These are phyloP conservation scores for Syngnathus rostellatus DNA, from an alignment of 2,797 vertebrate species.

Conservation along the genomic window DNA sequence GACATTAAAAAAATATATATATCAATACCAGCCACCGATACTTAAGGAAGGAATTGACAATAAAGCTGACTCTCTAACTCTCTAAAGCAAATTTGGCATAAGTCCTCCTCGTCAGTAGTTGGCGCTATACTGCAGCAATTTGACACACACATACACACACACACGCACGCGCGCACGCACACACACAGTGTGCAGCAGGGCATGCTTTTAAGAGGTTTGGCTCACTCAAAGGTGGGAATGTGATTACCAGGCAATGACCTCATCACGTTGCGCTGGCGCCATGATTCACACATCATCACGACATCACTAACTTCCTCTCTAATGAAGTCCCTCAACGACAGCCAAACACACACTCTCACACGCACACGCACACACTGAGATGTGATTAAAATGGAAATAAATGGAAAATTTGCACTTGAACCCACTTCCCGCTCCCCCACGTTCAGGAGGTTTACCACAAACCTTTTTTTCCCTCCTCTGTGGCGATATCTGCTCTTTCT, in stretches of 20 bases:
- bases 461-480: slow-evolving; percentile 32
- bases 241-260: slow-evolving; percentile 71
- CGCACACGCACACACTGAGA: slow-evolving; percentile 16
- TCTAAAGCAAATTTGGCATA: too few species aligned
- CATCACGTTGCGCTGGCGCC: slow-evolving; percentile 64
- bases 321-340: slow-evolving; percentile 71
- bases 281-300: slow-evolving; percentile 75
- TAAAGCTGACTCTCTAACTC: too few species aligned
- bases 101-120: too few species aligned
- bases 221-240: slow-evolving; percentile 65
- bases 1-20: too few species aligned
- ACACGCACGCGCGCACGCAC: slow-evolving; percentile 17
- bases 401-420: slow-evolving; percentile 58
- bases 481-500: slow-evolving; percentile 36
- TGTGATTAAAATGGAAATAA: slow-evolving; percentile 54
- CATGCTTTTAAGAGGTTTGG: slow-evolving; percentile 51
- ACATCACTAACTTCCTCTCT: slow-evolving; percentile 71
- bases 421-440: slow-evolving; percentile 55
- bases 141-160: slow-evolving; percentile 11
- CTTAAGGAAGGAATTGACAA: too few species aligned
- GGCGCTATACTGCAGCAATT: too few species aligned
- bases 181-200: slow-evolving; percentile 13
- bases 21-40: too few species aligned
- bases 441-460: slow-evolving; percentile 46
- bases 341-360: slow-evolving; percentile 26